Conservation (phyloP, 2,113 vertebrate genomes). For the Paradoxurus hermaphroditus region DNA sequence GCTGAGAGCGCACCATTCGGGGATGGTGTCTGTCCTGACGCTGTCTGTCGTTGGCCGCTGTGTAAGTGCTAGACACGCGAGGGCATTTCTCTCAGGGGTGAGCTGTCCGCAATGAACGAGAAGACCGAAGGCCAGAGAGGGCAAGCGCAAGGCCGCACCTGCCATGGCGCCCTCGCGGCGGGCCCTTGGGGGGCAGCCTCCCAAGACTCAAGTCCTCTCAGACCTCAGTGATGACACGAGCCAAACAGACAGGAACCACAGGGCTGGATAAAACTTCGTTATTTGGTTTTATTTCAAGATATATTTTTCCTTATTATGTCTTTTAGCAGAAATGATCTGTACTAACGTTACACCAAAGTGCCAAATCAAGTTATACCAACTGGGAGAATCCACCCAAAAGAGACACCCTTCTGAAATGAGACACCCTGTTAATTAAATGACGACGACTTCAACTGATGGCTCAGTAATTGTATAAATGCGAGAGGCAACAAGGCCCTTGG, state of each 20-base stretch:
- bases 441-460: not conserved
- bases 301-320: not conserved
- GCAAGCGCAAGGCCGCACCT: not conserved
- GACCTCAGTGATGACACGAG: accelerated
- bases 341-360: not conserved
- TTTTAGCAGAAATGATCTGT: not conserved
- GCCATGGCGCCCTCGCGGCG: accelerated
- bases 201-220: too few species aligned
- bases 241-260: not conserved
- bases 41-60: not conserved
- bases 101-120: not conserved
- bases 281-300: not conserved
- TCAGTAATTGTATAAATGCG: too few species aligned
- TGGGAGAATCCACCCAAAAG: not conserved
- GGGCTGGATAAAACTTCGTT: not conserved
- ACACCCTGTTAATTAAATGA: not conserved
- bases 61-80: accelerated
- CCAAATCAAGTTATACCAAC: not conserved
- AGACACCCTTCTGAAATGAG: not conserved
- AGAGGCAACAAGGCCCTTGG: not conserved
- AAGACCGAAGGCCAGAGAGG: not conserved
- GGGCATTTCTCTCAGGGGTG: not conserved
- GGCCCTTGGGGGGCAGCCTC: too few species aligned
- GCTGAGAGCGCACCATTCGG: accelerated
- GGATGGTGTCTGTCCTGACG: not conserved